These are phyloP conservation scores for Acropora yongei DNA, from an alignment of 64 coral and sea anemone genomes.

Conservation along the genomic window DNA sequence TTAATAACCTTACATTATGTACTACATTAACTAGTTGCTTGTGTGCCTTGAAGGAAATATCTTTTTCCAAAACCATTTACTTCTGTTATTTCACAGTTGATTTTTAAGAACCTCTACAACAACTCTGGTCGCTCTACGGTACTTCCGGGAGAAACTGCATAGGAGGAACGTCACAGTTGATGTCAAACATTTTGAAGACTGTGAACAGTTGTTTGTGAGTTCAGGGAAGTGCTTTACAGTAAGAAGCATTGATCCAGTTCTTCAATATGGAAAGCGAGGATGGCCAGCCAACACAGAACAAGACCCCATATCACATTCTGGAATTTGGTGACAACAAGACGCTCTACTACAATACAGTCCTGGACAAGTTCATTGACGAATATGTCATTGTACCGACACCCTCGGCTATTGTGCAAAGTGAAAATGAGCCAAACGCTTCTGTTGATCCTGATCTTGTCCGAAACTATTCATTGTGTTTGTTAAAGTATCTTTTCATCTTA, in stretches of 20 bases:
- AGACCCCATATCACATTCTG: background rate
- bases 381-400: background rate
- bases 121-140: background rate
- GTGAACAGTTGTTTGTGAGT: background rate
- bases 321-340: background rate
- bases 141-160: background rate
- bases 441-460: background rate
- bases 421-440: background rate
- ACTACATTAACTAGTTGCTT: background rate
- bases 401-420: too few relatives aligned
- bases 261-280: background rate
- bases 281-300: background rate
- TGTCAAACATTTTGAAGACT: constrained; percentile 3
- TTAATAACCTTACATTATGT: background rate
- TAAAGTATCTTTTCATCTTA: too few relatives aligned
- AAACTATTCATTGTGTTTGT: too few relatives aligned
- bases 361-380: background rate
- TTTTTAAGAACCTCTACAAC: background rate
- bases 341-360: background rate
- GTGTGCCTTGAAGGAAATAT: background rate
- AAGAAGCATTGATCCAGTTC: background rate
- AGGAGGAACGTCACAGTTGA: background rate
- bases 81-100: background rate
- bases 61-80: background rate
- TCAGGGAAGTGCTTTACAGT: background rate